Evolutionary conservation across 2,888 invertebrate species (phyloP).

Genomic region (Opisthograptis luteolata): DNA sequence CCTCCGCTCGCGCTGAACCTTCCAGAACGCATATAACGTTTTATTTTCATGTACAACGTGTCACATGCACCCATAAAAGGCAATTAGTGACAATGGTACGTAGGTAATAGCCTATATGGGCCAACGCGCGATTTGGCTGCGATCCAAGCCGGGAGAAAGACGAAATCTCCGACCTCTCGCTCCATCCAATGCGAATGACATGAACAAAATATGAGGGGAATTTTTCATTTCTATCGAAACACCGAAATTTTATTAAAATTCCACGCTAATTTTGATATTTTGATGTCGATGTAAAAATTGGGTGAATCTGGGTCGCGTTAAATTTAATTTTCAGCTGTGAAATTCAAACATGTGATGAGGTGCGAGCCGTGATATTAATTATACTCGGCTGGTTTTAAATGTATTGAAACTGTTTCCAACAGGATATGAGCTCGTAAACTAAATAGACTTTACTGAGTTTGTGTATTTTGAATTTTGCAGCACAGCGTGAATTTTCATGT

Average conservation of each 20-base stretch:
- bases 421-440: no score
- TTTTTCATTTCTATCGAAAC: constrained; percentile 47
- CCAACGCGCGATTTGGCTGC: constrained; percentile 55
- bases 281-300: constrained; percentile 3
- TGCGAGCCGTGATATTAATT: constrained; percentile 1
- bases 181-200: constrained; percentile 12
- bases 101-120: constrained; percentile 61
- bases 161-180: constrained; percentile 14
- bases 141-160: constrained; percentile 46
- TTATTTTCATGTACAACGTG: constrained; percentile 46
- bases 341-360: background rate
- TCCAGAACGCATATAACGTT: constrained; percentile 33
- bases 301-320: background rate
- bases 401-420: constrained; percentile 3
- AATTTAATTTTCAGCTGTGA: constrained; percentile 8
- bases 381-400: constrained; percentile 1
- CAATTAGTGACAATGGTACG: constrained; percentile 70
- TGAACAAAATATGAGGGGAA: constrained; percentile 43
- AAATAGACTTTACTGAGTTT: no score
- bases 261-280: constrained; percentile 11
- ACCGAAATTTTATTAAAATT: constrained; percentile 21
- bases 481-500: no score
- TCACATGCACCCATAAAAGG: constrained; percentile 59
- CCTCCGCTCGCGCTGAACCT: background rate
- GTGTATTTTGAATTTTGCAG: no score